Evolutionary conservation across 1,140 invertebrate species (phyloP).

Genomic region (Stegodyphus dumicola): DNA sequence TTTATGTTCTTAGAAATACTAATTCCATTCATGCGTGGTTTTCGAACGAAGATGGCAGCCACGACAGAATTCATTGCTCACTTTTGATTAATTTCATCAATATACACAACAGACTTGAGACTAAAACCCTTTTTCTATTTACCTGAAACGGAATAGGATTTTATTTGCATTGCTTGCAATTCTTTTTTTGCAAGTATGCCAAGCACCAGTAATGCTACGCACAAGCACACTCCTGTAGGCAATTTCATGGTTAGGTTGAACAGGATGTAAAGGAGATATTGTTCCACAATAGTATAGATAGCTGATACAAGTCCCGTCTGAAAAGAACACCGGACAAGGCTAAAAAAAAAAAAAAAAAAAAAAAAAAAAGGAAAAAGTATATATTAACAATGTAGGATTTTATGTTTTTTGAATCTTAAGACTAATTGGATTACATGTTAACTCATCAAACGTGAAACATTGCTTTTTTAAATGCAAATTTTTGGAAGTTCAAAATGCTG

Average conservation of each 20-base stretch:
- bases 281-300: conserved; percentile 26
- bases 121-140: not conserved
- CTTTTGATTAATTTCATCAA: not conserved
- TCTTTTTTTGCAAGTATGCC: conserved; percentile 16
- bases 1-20: not conserved
- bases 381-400: no score
- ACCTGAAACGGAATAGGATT: conserved; percentile 11
- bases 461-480: no score
- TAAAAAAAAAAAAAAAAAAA: not conserved
- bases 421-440: no score
- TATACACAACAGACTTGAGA: not conserved
- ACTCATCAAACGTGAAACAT: no score
- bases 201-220: not conserved
- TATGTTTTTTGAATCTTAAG: no score
- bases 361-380: not conserved
- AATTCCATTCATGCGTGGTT: not conserved
- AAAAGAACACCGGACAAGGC: conserved; percentile 7
- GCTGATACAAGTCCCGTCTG: conserved; percentile 13
- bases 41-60: not conserved
- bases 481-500: no score
- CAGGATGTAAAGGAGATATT: conserved; percentile 25
- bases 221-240: not conserved
- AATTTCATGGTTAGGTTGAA: conserved; percentile 7
- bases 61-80: not conserved
- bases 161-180: conserved; percentile 17